phyloP scores from a whole-genome alignment of 2,888 invertebrate species.

The Xylota segnis region DNA sequence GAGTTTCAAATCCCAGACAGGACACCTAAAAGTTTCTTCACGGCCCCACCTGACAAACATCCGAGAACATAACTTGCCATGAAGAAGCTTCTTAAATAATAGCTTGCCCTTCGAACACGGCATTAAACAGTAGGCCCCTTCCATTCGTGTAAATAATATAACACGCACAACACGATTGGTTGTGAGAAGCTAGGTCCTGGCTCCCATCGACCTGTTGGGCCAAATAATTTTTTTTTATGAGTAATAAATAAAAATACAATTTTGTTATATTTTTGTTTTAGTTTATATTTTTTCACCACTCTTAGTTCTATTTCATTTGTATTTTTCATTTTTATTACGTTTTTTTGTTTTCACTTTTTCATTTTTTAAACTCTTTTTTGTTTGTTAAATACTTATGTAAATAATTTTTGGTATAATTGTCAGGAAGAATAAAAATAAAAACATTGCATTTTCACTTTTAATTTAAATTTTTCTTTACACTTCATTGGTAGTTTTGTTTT shows the following conservation, averaged over 20 bases:
- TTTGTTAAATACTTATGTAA: conserved; percentile 67
- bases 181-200: too few relatives aligned
- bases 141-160: too few relatives aligned
- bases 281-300: conserved; percentile 64
- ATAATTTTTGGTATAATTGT: conserved; percentile 72
- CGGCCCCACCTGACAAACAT: too few relatives aligned
- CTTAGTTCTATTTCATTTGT: conserved; percentile 55
- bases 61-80: too few relatives aligned
- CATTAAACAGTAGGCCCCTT: too few relatives aligned
- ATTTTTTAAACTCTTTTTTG: conserved; percentile 27
- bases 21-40: too few relatives aligned
- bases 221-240: too few relatives aligned
- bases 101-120: too few relatives aligned
- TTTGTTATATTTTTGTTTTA: conserved; percentile 35
- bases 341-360: conserved; percentile 14
- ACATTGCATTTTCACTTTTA: conserved; percentile 25
- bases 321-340: conserved; percentile 16
- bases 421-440: conserved; percentile 62
- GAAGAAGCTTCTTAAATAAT: too few relatives aligned
- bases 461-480: conserved; percentile 31
- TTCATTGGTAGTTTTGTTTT: conserved; percentile 36
- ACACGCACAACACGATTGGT: too few relatives aligned
- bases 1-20: too few relatives aligned
- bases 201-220: too few relatives aligned
- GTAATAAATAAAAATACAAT: conserved; percentile 5